Evolutionary conservation across 2,113 vertebrate species (phyloP), one percentile per base, ranked within the genome.

Genomic region (Turnix velox): DNA sequence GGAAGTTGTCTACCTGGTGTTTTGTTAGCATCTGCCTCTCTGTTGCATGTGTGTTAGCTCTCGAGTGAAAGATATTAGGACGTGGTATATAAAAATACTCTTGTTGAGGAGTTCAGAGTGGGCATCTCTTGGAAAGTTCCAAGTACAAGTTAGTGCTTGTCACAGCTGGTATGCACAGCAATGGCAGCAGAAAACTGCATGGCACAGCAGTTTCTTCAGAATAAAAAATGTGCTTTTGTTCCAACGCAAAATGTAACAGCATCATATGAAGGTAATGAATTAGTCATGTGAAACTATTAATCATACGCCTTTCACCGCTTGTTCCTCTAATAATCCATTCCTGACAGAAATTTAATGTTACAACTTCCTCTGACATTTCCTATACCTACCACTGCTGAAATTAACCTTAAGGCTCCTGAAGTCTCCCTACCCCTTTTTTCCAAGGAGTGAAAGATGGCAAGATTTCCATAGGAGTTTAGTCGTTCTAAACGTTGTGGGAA

Each of bases 211-310:
- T 93, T 94, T 90, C 39, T 86, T 62, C 55, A 67, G 83, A 84
- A 85, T 93, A 93, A 86, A 93, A 85, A 71, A 86, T 67, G 46
- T 80, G 39, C 42, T 63, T 83, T 3, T 73, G 43, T 88, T 86
- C 72, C 43, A 86, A 77, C 85, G 93, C 55, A 88, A 55, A 90
- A 80, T 83, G 67, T 84, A 93, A 74, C 58, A 67, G 67, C 79
- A 81, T 80, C 90, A 77, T 93, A 83, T 62, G 63, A 86, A 24
- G 69, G 72, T 94, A 88, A 94, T 94, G 88, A 90, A 94, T 95
- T 80, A 94, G 88, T 93, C 75, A 93, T 84, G 85, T 93, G 92
- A 95, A 96, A 85, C 85, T 95, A 83, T 94, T 96, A 90, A 94
- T 96, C 90, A 90, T 74, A 55, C 18, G 77, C 43, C 46, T 90